Conservation (phyloP, 2,797 vertebrate species). For the Echeneis naucrates region DNA sequence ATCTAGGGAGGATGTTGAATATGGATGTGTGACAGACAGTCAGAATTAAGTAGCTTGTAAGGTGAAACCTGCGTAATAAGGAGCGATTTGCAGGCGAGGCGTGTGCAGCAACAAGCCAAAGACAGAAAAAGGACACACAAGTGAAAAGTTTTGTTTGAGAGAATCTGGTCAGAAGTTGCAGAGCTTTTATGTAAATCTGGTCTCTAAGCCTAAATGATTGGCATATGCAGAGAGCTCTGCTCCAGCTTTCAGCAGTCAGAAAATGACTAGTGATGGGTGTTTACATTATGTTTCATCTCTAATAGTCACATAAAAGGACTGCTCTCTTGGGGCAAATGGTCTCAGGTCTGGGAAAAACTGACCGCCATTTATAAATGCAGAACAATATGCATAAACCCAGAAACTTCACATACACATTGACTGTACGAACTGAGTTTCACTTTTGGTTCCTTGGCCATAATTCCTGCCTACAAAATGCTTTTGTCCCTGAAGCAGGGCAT, state of each 20-base stretch:
- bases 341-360: not conserved
- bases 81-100: constrained; percentile 15
- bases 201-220: constrained; percentile 46
- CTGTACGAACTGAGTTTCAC: not conserved
- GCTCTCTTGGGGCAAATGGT: not conserved
- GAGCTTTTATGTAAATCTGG: constrained; percentile 43
- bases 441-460: not conserved
- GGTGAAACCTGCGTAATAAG: constrained; percentile 39
- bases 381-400: not conserved
- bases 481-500: not conserved
- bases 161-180: constrained; percentile 22
- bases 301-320: not conserved
- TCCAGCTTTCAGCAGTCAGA: not conserved
- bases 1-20: constrained; percentile 30
- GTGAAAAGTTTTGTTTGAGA: constrained; percentile 38
- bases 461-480: not conserved
- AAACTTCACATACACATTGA: not conserved
- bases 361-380: not conserved
- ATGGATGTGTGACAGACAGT: constrained; percentile 37
- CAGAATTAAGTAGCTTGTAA: constrained; percentile 33
- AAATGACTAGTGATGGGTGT: constrained; percentile 6
- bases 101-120: constrained; percentile 26
- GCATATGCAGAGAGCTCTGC: constrained; percentile 14
- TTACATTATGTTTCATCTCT: constrained; percentile 1
- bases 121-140: constrained; percentile 30